Evolutionary conservation across 2,888 invertebrate species (phyloP), one percentile per base, ranked within the genome.

Genomic region (Scelioninae gen. 1): DNA sequence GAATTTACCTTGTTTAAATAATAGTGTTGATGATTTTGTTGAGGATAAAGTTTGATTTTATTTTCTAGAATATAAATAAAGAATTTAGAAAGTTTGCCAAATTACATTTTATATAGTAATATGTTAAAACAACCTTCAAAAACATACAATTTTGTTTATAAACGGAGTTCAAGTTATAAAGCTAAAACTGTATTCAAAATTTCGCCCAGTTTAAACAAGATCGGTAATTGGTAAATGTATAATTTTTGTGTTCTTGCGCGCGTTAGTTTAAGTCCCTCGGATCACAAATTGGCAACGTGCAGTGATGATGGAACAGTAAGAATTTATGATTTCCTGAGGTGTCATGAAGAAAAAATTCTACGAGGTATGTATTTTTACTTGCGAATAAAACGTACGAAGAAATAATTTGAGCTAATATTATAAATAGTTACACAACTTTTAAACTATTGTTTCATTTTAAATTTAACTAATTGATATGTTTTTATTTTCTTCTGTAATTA

Each of bases 291-390:
- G 94, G 99, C 98, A 32, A 98, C 99, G 78, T 99, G 99, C 94
- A 99, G 99, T 81, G 99, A 99, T 93, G 99, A 99, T 93, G 99
- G 99, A 87, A 99, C 99, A 15, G 95, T 99, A 84, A 95, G 99
- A 89, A 97, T 99, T 90, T 99, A 99, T 98, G 99, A 99, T 93
- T 99, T 99, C 94, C 95, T 97, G 92, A 96, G 98, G 88, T 98
- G 98, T 93, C 96, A 97, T 91, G 99, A 99, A 94, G 99, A 99
- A 93, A 95, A 96, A 91, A 97, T 99, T 89, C 94, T 97, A 60
- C 94, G 97, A 94, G 97, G 95, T 95, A 90, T 84, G 86, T 56
- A 76, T 56, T 51, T 32, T 23, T 2, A 4, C 23, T 2, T 23
- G 23, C 4, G 23, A 23, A 23, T 2, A n/a, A 23, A 23, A 23